Evolutionary conservation across 1,140 invertebrate genomes (phyloP).

Genomic region (Eriosoma lanigerum): DNA sequence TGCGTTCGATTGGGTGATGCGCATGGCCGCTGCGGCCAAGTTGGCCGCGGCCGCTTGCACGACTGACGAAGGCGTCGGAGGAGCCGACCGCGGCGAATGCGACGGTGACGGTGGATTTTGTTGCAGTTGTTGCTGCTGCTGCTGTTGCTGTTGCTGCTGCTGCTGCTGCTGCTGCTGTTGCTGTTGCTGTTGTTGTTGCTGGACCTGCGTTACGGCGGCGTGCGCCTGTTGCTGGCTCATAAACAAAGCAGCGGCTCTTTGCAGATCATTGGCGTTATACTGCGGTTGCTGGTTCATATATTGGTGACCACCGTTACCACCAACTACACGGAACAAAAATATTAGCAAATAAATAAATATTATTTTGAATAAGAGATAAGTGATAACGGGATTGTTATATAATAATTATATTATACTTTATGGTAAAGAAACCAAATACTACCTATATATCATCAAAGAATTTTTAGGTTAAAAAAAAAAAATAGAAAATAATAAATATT

Average conservation of each 20-base stretch:
- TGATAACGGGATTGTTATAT: no score
- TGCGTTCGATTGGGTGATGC: conserved; percentile 62
- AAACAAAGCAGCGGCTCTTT: conserved; percentile 72
- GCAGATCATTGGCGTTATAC: conserved; percentile 71
- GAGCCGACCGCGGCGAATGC: conserved; percentile 23
- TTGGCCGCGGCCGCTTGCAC: conserved; percentile 75
- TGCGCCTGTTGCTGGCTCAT: conserved; percentile 58
- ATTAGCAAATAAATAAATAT: no score
- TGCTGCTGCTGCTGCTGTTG: conserved; percentile 46
- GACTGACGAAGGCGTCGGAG: conserved; percentile 58
- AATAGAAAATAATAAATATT: no score
- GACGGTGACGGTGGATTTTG: conserved; percentile 35
- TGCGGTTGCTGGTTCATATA: conserved; percentile 59
- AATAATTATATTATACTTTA: no score
- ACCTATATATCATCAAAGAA: no score
- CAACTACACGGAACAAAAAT: conserved; percentile 25
- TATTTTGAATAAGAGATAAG: no score
- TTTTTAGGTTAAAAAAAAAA: no score
- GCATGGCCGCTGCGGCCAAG: conserved; percentile 72
- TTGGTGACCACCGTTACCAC: conserved; percentile 55
- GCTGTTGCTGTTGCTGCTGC: conserved; percentile 46
- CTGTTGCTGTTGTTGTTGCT: conserved; percentile 35
- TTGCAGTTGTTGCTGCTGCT: conserved; percentile 43
- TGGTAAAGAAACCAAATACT: no score
- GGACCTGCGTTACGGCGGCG: conserved; percentile 48